phyloP scores from a whole-genome alignment of 2,797 vertebrate species.

The Propithecus perrieri region DNA sequence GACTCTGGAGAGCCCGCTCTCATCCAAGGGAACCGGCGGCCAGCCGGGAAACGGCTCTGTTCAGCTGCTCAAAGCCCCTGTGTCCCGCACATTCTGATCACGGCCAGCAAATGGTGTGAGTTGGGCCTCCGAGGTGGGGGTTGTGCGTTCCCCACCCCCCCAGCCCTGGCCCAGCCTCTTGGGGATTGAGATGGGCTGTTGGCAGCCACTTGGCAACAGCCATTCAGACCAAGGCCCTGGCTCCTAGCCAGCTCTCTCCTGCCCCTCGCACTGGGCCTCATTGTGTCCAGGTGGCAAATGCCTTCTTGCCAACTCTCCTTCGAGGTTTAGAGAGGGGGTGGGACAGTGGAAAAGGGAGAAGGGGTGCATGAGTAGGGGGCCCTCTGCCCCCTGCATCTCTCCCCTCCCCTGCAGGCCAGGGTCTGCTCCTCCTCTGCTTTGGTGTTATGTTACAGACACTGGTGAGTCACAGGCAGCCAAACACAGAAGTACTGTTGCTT shows the following conservation, averaged over 20 bases:
- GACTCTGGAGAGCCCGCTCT: slow-evolving; percentile 79
- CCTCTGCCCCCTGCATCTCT: background rate
- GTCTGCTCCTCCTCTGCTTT: slow-evolving; percentile 53
- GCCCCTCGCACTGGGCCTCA: slow-evolving; percentile 72
- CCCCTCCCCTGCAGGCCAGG: background rate
- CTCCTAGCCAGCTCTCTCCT: slow-evolving; percentile 56
- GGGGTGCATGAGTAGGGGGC: background rate
- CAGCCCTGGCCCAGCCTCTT: slow-evolving; percentile 14
- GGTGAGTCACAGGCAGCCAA: slow-evolving; percentile 72
- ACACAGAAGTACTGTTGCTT: slow-evolving; percentile 75
- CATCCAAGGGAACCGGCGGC: slow-evolving; percentile 81
- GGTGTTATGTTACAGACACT: slow-evolving; percentile 74
- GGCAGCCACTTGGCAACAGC: slow-evolving; percentile 68
- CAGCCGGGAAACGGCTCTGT: slow-evolving; percentile 71
- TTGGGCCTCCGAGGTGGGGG: background rate
- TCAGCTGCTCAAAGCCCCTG: slow-evolving; percentile 75
- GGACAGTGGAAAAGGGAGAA: slow-evolving; percentile 39
- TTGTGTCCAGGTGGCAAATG: slow-evolving; percentile 80
- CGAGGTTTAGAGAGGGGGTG: slow-evolving; percentile 33
- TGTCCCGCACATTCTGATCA: slow-evolving; percentile 64
- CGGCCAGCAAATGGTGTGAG: slow-evolving; percentile 40
- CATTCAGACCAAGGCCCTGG: slow-evolving; percentile 70
- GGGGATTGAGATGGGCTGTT: slow-evolving; percentile 50
- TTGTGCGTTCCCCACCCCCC: background rate
- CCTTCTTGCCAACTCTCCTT: slow-evolving; percentile 70